Conservation (phyloP, 1,140 invertebrate species). For the Drosophila erecta region DNA sequence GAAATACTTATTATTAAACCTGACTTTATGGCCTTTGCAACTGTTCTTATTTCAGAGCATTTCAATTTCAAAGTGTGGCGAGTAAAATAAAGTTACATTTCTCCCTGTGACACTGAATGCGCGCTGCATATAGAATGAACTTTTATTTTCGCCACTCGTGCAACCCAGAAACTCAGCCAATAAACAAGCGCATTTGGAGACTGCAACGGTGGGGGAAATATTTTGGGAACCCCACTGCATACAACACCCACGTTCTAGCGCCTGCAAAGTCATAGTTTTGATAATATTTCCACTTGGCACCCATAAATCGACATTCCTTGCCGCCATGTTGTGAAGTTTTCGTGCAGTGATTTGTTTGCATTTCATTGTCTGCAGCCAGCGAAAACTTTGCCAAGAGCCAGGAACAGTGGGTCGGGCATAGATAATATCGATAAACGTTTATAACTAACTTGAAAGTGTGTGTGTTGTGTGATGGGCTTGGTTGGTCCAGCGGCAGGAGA, state of each 20-base stretch:
- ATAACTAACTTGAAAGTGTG: slow-evolving; percentile 75
- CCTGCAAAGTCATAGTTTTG: slow-evolving; percentile 44
- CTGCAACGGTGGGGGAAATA: slow-evolving; percentile 15
- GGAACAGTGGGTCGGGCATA: slow-evolving; percentile 7
- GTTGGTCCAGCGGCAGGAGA: slow-evolving; percentile 29
- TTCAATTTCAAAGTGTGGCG: too few relatives aligned
- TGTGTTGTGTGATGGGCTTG: slow-evolving; percentile 16
- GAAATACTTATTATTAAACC: too few relatives aligned
- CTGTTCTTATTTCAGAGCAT: too few relatives aligned
- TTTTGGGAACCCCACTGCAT: slow-evolving; percentile 8
- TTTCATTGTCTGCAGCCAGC: slow-evolving; percentile 72
- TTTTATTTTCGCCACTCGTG: slow-evolving; percentile 18
- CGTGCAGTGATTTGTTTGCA: slow-evolving; percentile 75
- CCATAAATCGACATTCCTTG: slow-evolving; percentile 74
- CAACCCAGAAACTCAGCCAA: slow-evolving; percentile 39
- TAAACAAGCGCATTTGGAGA: slow-evolving; percentile 62
- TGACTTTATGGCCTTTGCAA: too few relatives aligned
- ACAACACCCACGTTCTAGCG: background rate
- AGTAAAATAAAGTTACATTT: too few relatives aligned
- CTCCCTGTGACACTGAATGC: background rate
- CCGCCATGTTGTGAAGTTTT: slow-evolving; percentile 66
- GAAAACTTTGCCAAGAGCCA: slow-evolving; percentile 36
- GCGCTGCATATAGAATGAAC: slow-evolving; percentile 9
- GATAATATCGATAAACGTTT: slow-evolving; percentile 81
- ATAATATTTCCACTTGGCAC: slow-evolving; percentile 74